Base-by-base conservation (phyloP, 2,888 invertebrate species). In the Drosophila barbarae region DNA sequence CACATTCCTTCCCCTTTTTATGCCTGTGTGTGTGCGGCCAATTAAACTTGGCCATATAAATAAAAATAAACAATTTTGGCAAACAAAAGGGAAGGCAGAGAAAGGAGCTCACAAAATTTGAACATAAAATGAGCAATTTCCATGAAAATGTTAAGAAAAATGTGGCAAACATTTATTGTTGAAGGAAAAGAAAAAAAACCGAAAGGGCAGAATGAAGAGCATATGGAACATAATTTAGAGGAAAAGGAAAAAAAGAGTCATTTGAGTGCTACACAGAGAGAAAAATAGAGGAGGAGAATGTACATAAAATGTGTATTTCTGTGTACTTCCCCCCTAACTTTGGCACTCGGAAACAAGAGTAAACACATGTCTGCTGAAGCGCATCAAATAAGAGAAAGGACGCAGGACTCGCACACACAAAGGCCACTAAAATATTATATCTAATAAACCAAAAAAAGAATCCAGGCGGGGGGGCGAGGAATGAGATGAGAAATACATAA, bases 351-450 rank as follows among this genome's bases (percentile, higher is more conserved):
- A 38, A 42, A 51, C 57, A 79, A 72, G 71, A 79, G 79, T 79
- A 82, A 79, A 82, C 79, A 82, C 71, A 77, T 79, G 82, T 74
- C 76, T 69, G 70, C 70, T 69, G 71, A 50, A 65, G 60, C 72
- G 66, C 59, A 80, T 57, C 71, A 67, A 76, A 75, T 64, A 67
- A 67, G 60, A 59, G 47, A 51, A 51, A 69, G 56, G 47, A 41
- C 64, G 47, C 61, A 59, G 58, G 53, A 55, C 65, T 52, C 34
- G n/a, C 41, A 44, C 50, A 46, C 39, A 71, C 73, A 51, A 50
- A 81, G 82, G 79, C 77, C 79, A 80, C 82, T 82, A 79, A 80
- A 80, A 80, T 80, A 80, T 80, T 80, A 80, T 82, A 82, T 82
- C 79, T 80, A 80, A 80, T 80, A 80, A 80, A 79, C 71, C 79